Evolutionary conservation across 2,113 vertebrate species (phyloP).

Genomic region (Python bivittatus): DNA sequence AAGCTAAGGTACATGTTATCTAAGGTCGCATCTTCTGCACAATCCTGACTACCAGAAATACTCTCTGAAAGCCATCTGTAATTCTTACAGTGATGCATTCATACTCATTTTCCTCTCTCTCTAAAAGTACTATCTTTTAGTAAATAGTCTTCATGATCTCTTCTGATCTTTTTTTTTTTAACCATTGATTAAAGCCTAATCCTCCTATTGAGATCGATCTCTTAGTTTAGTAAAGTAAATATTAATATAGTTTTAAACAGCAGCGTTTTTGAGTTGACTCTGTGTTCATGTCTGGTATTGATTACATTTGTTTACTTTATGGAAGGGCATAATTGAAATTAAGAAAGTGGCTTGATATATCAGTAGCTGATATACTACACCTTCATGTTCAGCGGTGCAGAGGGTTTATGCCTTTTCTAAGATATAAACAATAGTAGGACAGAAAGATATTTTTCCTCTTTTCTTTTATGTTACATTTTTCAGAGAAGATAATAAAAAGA

Average conservation of each 20-base stretch:
- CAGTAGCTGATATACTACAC: not conserved
- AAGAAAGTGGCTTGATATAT: not conserved
- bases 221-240: not conserved
- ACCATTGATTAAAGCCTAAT: not conserved
- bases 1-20: not conserved
- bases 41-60: not conserved
- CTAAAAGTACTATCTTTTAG: not conserved
- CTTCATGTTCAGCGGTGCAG: not conserved
- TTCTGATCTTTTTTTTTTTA: not conserved
- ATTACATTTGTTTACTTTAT: not conserved
- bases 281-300: not conserved
- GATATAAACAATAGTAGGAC: not conserved
- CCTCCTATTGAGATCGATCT: accelerated
- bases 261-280: not conserved
- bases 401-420: not conserved
- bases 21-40: not conserved
- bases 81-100: not conserved
- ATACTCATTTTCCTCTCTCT: not conserved
- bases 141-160: not conserved
- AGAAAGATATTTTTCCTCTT: not conserved
- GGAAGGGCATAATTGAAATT: not conserved
- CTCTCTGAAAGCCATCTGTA: not conserved
- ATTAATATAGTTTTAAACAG: not conserved
- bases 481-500: not conserved
- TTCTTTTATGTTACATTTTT: not conserved